Conservation (phyloP, 2,113 vertebrate genomes). For the Falco punctatus region DNA sequence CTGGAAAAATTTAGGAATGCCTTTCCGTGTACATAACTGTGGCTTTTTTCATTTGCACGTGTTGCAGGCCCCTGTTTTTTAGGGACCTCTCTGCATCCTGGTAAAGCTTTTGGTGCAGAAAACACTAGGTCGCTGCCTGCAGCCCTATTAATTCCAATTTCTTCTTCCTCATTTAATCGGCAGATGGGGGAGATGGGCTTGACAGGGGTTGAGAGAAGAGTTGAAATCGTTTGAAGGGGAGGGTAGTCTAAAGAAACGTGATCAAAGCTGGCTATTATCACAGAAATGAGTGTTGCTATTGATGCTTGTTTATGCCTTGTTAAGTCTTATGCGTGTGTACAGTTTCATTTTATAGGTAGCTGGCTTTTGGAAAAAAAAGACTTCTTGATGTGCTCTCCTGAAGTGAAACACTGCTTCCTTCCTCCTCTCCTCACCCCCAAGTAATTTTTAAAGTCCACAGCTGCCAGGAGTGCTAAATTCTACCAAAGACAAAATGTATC, state of each 20-base stretch:
- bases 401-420: conserved; percentile 25
- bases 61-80: not conserved
- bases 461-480: not conserved
- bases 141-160: not conserved
- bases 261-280: not conserved
- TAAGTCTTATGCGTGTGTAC: not conserved
- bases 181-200: not conserved
- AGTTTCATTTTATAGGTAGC: conserved; percentile 22
- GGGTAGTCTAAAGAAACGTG: not conserved
- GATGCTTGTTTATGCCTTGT: conserved; percentile 26
- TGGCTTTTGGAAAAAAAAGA: not conserved
- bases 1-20: conserved; percentile 20
- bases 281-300: not conserved
- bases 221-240: not conserved
- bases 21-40: not conserved
- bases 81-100: not conserved
- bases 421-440: not conserved
- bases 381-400: conserved; percentile 5
- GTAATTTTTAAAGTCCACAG: not conserved
- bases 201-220: not conserved
- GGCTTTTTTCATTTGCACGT: not conserved
- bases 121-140: not conserved
- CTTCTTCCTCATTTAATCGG: not conserved
- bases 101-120: not conserved
- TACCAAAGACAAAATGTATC: conserved; percentile 38